A percentile compares a stretch with the other conserved stretches of the same genome.
Evolutionary conservation across 2,113 vertebrate genomes (phyloP).

Genomic region (Syngnathoides biaculeatus): DNA sequence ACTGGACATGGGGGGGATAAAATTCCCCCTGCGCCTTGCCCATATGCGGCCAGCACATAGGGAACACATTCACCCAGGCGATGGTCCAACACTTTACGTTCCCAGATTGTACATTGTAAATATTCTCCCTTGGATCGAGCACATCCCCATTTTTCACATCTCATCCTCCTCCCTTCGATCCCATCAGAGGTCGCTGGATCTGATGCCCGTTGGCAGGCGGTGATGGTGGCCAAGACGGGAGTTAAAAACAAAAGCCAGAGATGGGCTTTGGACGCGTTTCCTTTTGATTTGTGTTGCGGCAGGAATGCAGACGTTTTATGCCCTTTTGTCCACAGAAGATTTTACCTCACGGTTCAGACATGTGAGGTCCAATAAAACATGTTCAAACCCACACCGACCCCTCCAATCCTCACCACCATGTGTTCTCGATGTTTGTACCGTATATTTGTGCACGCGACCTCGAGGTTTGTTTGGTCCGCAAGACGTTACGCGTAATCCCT

Average conservation of each 20-base stretch:
- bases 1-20: not conserved
- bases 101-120: slow-evolving; percentile 57
- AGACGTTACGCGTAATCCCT: slow-evolving; percentile 6
- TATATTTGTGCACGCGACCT: slow-evolving; percentile 34
- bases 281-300: slow-evolving; percentile 58
- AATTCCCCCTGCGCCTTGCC: slow-evolving; percentile 56
- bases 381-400: slow-evolving; percentile 29
- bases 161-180: slow-evolving; percentile 54
- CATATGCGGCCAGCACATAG: slow-evolving; percentile 54
- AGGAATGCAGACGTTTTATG: slow-evolving; percentile 57
- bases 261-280: slow-evolving; percentile 45
- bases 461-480: not conserved
- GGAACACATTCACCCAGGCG: slow-evolving; percentile 69
- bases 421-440: slow-evolving; percentile 39
- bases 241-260: slow-evolving; percentile 52
- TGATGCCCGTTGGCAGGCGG: slow-evolving; percentile 40
- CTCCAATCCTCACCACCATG: slow-evolving; percentile 15
- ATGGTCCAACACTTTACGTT: slow-evolving; percentile 62
- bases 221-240: slow-evolving; percentile 52
- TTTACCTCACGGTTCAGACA: slow-evolving; percentile 61
- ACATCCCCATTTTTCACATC: slow-evolving; percentile 45
- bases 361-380: slow-evolving; percentile 30
- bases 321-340: slow-evolving; percentile 44
- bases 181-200: slow-evolving; percentile 53
- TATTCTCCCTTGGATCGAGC: slow-evolving; percentile 65